These are phyloP conservation scores for Falcunculus frontatus DNA, from an alignment of 2,113 vertebrate species.

Conservation along the genomic window DNA sequence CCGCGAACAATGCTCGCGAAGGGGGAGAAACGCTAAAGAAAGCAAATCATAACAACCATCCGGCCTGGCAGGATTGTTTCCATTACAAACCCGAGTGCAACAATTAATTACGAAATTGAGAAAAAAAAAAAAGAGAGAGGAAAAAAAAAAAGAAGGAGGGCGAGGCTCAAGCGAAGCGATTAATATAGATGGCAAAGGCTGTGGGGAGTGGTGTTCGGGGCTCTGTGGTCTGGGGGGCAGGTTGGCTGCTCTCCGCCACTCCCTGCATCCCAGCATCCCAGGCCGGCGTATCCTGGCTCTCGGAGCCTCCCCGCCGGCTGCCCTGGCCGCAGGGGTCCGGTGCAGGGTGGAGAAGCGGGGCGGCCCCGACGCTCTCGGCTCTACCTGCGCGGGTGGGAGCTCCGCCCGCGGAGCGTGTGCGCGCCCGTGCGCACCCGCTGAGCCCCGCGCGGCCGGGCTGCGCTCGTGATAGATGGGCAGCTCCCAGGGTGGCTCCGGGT, in stretches of 20 bases:
- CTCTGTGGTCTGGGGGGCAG: background rate
- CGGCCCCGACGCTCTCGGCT: background rate
- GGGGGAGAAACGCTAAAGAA: constrained; percentile 23
- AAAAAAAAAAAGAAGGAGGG: background rate
- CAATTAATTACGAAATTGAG: constrained; percentile 23
- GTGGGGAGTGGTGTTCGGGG: background rate
- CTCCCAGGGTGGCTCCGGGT: background rate
- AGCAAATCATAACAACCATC: constrained; percentile 36
- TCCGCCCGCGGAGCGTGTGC: background rate
- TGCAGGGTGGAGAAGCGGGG: background rate
- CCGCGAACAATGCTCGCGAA: constrained; percentile 46
- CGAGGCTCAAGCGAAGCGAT: background rate
- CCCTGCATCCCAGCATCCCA: background rate
- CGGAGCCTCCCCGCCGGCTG: background rate
- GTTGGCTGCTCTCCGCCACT: background rate
- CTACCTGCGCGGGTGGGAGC: background rate
- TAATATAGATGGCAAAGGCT: background rate
- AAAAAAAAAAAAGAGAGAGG: background rate
- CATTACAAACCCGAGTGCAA: background rate
- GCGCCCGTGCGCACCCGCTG: background rate
- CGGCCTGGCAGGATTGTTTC: background rate
- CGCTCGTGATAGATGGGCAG: background rate
- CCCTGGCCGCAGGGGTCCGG: background rate
- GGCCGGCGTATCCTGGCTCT: background rate
- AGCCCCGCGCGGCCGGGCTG: background rate